Evolutionary conservation across 2,113 vertebrate species (phyloP).

Genomic region (Dunckerocampus dactyliophorus): DNA sequence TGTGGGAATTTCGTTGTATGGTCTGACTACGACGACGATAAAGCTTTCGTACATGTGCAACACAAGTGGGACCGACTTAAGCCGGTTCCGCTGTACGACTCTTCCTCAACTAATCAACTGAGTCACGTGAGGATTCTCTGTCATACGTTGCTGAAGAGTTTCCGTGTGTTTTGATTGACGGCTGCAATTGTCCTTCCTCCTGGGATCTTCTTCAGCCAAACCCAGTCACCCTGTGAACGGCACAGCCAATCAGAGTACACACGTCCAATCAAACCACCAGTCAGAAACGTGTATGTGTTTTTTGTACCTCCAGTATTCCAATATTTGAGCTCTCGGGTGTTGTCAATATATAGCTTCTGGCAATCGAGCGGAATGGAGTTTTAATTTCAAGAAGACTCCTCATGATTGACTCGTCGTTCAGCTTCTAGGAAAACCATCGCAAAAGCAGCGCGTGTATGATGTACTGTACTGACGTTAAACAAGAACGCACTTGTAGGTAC

Average conservation of each 20-base stretch:
- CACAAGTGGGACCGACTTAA: too few relatives aligned
- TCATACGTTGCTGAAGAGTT: constrained; percentile 51
- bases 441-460: not conserved
- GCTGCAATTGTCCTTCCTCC: constrained; percentile 51
- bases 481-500: not conserved
- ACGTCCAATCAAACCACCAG: not conserved
- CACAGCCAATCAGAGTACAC: constrained; percentile 7
- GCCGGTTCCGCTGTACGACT: too few relatives aligned
- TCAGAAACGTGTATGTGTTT: not conserved
- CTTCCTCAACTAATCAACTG: not conserved
- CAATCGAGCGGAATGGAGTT: constrained; percentile 44
- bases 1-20: too few relatives aligned
- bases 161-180: constrained; percentile 56
- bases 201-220: constrained; percentile 85
- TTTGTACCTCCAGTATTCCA: constrained; percentile 57
- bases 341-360: constrained; percentile 59
- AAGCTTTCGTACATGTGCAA: too few relatives aligned
- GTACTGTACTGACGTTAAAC: not conserved
- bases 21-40: too few relatives aligned
- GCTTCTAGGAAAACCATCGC: constrained; percentile 35
- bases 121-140: not conserved
- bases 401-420: constrained; percentile 63
- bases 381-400: constrained; percentile 61
- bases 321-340: constrained; percentile 63
- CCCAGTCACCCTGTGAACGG: constrained; percentile 80